A percentile compares a stretch with the other conserved stretches of the same genome.
Conservation (phyloP, 2,797 vertebrate species). For the Phoebastria nigripes region DNA sequence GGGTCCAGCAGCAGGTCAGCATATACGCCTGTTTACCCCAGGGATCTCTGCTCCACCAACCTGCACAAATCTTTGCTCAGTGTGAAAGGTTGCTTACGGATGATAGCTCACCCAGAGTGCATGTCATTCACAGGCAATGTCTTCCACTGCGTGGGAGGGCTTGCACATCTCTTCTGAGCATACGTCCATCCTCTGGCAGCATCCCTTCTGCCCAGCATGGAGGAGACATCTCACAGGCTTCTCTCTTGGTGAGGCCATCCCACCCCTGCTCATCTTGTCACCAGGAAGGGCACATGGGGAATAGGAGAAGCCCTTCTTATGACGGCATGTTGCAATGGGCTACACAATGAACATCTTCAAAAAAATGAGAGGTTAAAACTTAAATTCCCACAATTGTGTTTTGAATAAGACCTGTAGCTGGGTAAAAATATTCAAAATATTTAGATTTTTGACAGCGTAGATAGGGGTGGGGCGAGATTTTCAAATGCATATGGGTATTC, state of each 20-base stretch:
- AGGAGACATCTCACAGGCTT: not conserved
- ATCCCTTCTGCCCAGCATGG: not conserved
- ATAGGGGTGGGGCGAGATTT: not conserved
- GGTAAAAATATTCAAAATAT: not conserved
- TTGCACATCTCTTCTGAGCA: not conserved
- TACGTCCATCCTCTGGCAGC: not conserved
- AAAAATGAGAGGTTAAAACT: not conserved
- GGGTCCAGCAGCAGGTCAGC: not conserved
- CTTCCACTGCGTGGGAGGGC: not conserved
- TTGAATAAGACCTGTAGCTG: not conserved
- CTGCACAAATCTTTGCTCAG: not conserved
- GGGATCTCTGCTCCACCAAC: not conserved
- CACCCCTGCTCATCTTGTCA: not conserved
- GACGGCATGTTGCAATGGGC: not conserved
- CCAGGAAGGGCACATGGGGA: not conserved
- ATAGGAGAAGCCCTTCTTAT: not conserved
- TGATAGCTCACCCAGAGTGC: rapidly evolving
- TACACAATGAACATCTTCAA: not conserved
- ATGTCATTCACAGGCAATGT: not conserved
- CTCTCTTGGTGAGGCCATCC: rapidly evolving
- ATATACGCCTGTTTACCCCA: not conserved
- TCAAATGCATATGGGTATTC: not conserved
- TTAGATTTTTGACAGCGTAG: not conserved
- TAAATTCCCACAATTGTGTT: not conserved
- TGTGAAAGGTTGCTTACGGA: not conserved